Evolutionary conservation across 2,888 invertebrate genomes (phyloP), one percentile per base, ranked within the genome.

Genomic region (Linnaemya tessellans): DNA sequence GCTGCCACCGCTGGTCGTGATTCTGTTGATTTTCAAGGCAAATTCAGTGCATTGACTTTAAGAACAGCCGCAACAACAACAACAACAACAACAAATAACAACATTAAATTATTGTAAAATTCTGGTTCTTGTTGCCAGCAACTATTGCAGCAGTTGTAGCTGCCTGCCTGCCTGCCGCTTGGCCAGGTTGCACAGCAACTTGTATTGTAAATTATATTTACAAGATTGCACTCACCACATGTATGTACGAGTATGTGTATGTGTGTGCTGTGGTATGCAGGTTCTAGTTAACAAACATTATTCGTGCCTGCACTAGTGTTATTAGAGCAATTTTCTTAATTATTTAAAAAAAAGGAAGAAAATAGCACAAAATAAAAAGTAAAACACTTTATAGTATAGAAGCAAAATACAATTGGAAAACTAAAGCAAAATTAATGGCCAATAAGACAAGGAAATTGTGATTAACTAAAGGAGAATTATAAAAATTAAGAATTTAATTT

Each of bases 41-140:
- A 89, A 88, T 88, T 81, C 88, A 89, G 89, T 89, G 87, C 89
- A 88, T 89, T 89, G 89, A 89, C 89, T 89, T 86, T 77, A 77
- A 86, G 49, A 74, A 81, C 18, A 60, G 22, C 65, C 13, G 13
- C 49, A 38, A 4, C 78, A 49, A 41, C 22, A 68, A 9, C 46
- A 77, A 2, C 30, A 74, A 73, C n/a, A 77, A 38, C 10, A 20
- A 22, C 25, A 74, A 20, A 22, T n/a, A 74, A 46, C 65, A 54
- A 30, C 73, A 68, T 58, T 46, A 70, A 74, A 74, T 65, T 43
- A 60, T 82, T 85, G 74, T 75, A 67, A 43, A 68, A 84, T 87
- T 83, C 84, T 86, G 74, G 87, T 84, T 79, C 80, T 86, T 73
- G 81, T 65, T 74, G 75, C 81, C 58, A 56, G 51, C 56, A 84